These are phyloP conservation scores for Harpegnathos saltator DNA, from an alignment of 1,140 invertebrate genomes.

Conservation along the genomic window DNA sequence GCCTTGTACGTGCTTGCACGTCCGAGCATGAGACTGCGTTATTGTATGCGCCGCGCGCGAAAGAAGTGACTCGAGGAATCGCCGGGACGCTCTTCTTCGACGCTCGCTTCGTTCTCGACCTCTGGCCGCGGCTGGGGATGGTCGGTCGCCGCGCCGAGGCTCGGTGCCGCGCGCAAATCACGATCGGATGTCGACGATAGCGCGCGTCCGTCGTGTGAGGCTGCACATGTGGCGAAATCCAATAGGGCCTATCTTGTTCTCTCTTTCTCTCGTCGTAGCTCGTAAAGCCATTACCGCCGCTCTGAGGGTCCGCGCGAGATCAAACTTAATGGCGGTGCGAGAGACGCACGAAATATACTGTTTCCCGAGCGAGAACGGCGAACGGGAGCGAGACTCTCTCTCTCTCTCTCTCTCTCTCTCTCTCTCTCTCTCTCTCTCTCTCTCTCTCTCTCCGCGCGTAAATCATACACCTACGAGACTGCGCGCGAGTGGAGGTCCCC, in stretches of 20 bases:
- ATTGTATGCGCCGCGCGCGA: background rate
- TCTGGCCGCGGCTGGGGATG: background rate
- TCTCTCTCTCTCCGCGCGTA: background rate
- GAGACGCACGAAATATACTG: background rate
- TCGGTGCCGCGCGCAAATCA: background rate
- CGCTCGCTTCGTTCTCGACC: background rate
- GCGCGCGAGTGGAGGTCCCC: no score
- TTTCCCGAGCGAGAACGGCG: conserved; percentile 4
- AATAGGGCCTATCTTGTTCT: background rate
- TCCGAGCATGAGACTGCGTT: conserved; percentile 38
- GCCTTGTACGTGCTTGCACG: conserved; percentile 35
- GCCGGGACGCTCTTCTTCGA: background rate
- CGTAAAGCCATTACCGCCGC: background rate
- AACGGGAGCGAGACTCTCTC: no score
- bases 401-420: no score
- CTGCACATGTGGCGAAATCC: conserved; percentile 1
- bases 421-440: no score
- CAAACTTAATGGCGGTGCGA: background rate
- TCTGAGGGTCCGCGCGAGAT: background rate
- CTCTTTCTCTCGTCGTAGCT: background rate
- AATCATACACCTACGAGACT: background rate
- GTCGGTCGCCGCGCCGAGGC: no score
- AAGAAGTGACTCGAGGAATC: conserved; percentile 39
- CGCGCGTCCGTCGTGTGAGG: conserved; percentile 14
- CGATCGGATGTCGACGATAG: conserved; percentile 35